Evolutionary conservation across 2,113 vertebrate species (phyloP).

Genomic region (rabbit (Oryctolagus cuniculus)): DNA sequence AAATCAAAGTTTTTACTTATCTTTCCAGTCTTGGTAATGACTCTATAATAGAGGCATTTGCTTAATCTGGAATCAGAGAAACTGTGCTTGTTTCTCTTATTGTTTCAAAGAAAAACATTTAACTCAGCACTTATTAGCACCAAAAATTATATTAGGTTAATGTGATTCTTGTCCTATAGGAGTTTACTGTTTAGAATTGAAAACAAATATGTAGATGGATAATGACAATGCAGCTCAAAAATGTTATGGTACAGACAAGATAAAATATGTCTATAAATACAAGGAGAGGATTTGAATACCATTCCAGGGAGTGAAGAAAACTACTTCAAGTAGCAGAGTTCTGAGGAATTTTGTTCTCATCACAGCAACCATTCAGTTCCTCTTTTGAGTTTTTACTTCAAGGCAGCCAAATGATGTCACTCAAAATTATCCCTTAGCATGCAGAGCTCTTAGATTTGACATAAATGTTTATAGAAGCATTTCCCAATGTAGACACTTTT

Average conservation of each 20-base stretch:
- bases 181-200: neutral
- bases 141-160: neutral
- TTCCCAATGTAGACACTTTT: neutral
- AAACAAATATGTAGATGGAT: neutral
- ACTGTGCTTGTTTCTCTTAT: neutral
- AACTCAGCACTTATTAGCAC: neutral
- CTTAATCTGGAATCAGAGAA: neutral
- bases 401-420: neutral
- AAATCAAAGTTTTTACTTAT: neutral
- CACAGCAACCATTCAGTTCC: neutral
- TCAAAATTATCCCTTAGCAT: slow-evolving; percentile 20
- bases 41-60: neutral
- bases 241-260: neutral
- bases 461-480: neutral
- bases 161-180: neutral
- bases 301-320: slow-evolving; percentile 28
- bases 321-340: neutral
- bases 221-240: neutral
- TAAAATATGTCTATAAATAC: slow-evolving; percentile 4
- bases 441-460: neutral
- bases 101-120: neutral
- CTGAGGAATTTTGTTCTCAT: slow-evolving; percentile 16
- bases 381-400: neutral
- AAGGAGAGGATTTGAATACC: neutral
- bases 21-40: neutral